A percentile compares a stretch with the other conserved stretches of the same genome.
Evolutionary conservation across 2,113 vertebrate genomes (phyloP).

Genomic region (Ptychochromis oligacanthus): DNA sequence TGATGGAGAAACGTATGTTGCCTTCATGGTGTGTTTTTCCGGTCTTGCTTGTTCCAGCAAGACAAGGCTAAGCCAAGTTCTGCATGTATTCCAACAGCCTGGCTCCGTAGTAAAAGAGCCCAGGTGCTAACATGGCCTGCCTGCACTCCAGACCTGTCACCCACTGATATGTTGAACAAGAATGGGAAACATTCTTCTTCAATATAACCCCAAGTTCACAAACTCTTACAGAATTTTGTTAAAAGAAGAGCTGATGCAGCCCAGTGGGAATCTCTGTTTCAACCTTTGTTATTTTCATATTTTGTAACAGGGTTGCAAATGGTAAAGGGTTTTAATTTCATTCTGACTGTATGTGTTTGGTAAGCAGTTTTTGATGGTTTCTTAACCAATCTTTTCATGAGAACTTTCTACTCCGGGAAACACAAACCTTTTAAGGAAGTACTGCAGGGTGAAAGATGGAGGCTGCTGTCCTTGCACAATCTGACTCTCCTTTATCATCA

Average conservation of each 20-base stretch:
- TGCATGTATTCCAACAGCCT: not conserved
- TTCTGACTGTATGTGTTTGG: constrained; percentile 3
- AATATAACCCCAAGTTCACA: not conserved
- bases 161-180: not conserved
- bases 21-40: not conserved
- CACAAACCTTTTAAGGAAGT: constrained; percentile 49
- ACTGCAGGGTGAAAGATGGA: constrained; percentile 17
- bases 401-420: constrained; percentile 37
- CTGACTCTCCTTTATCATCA: not conserved
- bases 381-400: constrained; percentile 43
- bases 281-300: not conserved
- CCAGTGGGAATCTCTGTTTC: not conserved
- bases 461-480: constrained; percentile 21
- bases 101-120: not conserved
- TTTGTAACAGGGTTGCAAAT: not conserved
- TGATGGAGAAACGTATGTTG: not conserved
- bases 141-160: not conserved
- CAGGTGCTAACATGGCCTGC: no score
- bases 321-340: not conserved
- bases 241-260: no score
- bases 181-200: no score
- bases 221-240: no score
- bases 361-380: not conserved
- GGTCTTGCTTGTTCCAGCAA: not conserved
- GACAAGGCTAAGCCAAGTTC: not conserved